Conservation (phyloP, 1,140 invertebrate genomes). For the Caenorhabditis remanei region DNA sequence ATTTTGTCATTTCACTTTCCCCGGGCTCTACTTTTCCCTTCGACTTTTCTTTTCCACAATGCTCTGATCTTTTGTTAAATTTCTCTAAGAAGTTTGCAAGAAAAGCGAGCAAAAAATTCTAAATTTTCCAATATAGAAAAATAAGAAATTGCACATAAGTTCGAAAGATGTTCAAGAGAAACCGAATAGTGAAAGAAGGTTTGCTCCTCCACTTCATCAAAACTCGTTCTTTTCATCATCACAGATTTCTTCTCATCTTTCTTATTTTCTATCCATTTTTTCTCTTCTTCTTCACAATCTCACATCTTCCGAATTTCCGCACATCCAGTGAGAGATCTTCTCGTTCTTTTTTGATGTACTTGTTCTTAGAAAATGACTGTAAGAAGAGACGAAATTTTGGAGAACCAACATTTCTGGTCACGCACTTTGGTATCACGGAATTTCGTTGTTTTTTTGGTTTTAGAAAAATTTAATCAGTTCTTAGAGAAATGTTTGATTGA, state of each 20-base stretch:
- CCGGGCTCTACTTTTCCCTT: not conserved
- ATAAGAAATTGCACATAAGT: not conserved
- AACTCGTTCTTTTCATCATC: conserved; percentile 39
- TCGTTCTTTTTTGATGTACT: not conserved
- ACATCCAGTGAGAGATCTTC: not conserved
- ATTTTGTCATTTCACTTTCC: conserved; percentile 21
- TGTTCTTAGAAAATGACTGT: conserved; percentile 5
- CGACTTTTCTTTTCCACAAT: not conserved
- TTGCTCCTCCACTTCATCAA: conserved; percentile 19
- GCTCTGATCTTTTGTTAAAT: no score
- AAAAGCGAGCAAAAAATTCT: not conserved
- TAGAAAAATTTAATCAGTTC: no score
- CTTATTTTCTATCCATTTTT: not conserved
- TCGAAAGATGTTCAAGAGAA: not conserved
- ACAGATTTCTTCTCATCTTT: not conserved
- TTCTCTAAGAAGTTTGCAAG: not conserved
- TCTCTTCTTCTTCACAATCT: conserved; percentile 1
- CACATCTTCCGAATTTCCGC: conserved; percentile 17
- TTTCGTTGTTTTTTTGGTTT: not conserved
- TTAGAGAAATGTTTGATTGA: no score
- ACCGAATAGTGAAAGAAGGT: conserved; percentile 22
- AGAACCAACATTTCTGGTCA: not conserved
- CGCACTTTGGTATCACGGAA: not conserved
- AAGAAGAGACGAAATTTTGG: not conserved
- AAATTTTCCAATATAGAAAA: no score